These are phyloP conservation scores for Pemphigus obesinymphae DNA, from an alignment of 1,140 invertebrate species.

Conservation along the genomic window DNA sequence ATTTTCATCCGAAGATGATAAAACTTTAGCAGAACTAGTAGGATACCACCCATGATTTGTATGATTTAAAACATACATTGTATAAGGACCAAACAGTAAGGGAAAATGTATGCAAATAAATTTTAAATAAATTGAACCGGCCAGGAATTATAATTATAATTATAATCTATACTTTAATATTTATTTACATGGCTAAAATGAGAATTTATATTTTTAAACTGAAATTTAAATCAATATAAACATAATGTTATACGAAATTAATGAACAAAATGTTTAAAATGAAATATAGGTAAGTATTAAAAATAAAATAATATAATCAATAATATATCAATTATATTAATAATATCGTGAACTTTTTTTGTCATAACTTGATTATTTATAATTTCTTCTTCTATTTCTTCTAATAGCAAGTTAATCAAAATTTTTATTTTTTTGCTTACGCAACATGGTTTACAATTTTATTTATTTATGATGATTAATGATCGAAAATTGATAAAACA, in stretches of 20 bases:
- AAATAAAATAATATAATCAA: no score
- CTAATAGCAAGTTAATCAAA: no score
- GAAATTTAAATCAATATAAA: background rate
- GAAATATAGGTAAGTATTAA: no score
- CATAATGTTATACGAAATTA: background rate
- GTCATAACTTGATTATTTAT: no score
- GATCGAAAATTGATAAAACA: no score
- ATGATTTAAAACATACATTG: background rate
- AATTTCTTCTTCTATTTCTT: no score
- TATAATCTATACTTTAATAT: background rate
- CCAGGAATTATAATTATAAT: background rate
- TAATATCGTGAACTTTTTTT: no score
- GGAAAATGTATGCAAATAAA: background rate
- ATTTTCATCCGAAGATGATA: constrained; percentile 1
- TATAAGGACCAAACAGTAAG: background rate
- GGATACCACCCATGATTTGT: background rate
- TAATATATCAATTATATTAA: no score
- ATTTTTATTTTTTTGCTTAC: no score
- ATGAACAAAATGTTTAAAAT: background rate
- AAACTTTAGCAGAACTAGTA: background rate
- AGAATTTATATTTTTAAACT: background rate
- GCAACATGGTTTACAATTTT: no score
- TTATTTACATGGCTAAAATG: background rate
- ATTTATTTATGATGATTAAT: no score
- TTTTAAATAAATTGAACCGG: background rate